Conservation (phyloP, 1,140 invertebrate species). For the Popillia japonica region DNA sequence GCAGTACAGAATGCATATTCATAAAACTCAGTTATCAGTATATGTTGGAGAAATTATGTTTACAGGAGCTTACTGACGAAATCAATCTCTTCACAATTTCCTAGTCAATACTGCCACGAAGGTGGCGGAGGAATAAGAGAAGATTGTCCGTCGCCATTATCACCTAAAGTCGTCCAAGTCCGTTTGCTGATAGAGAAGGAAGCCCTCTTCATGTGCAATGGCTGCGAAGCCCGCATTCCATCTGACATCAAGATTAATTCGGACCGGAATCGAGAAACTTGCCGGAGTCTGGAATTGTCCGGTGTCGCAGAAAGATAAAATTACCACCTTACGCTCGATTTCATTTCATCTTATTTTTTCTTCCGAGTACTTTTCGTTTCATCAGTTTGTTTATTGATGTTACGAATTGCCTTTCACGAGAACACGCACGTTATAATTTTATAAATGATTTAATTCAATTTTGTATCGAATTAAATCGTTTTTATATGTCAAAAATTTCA, state of each 20-base stretch:
- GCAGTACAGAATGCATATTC: too few species aligned
- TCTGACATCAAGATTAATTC: constrained; percentile 40
- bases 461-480: too few species aligned
- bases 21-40: too few species aligned
- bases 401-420: not conserved
- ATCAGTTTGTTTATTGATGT: constrained; percentile 11
- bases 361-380: not conserved
- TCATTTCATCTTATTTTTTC: constrained; percentile 27
- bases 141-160: constrained; percentile 28
- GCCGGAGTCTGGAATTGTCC: constrained; percentile 39
- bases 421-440: not conserved
- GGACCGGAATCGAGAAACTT: constrained; percentile 38
- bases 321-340: constrained; percentile 37
- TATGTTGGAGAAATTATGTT: too few species aligned
- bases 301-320: constrained; percentile 40
- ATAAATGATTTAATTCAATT: not conserved
- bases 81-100: not conserved
- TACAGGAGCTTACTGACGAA: not conserved
- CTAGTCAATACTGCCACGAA: not conserved
- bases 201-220: constrained; percentile 26
- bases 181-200: constrained; percentile 8
- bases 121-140: not conserved
- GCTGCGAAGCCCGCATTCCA: constrained; percentile 35
- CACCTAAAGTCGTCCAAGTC: constrained; percentile 8
- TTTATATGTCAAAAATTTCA: too few species aligned